A percentile compares a stretch with the other conserved stretches of the same genome.
Evolutionary conservation across 2,113 vertebrate genomes (phyloP).

Genomic region (Megalops atlanticus): DNA sequence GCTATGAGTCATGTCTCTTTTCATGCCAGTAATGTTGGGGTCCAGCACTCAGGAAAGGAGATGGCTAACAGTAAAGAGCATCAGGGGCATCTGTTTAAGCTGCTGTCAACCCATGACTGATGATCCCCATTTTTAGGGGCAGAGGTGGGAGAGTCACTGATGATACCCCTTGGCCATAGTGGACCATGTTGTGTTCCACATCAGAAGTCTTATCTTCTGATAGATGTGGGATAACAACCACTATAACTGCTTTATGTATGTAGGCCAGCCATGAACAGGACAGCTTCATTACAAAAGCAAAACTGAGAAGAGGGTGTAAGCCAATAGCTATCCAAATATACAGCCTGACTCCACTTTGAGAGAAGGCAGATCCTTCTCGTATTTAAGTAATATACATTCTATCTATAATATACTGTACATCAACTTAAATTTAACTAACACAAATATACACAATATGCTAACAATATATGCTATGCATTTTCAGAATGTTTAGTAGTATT

Average conservation of each 20-base stretch:
- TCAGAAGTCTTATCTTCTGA: conserved; percentile 24
- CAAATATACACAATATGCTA: too few relatives aligned
- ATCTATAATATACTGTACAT: too few relatives aligned
- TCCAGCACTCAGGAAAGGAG: conserved; percentile 42
- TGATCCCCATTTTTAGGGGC: conserved; percentile 49
- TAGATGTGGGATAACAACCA: conserved; percentile 2
- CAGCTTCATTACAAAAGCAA: too few relatives aligned
- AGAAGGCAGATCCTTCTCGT: too few relatives aligned
- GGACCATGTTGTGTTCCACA: conserved; percentile 46
- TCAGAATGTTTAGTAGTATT: too few relatives aligned
- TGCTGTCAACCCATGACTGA: conserved; percentile 53
- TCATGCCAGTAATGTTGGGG: conserved; percentile 31
- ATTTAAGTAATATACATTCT: too few relatives aligned
- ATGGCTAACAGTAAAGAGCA: conserved; percentile 41
- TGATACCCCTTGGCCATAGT: conserved; percentile 31
- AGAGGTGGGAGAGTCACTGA: conserved; percentile 13
- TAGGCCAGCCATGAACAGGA: conserved; percentile 11
- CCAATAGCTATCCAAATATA: too few relatives aligned
- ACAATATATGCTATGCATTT: too few relatives aligned
- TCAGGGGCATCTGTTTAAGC: conserved; percentile 47
- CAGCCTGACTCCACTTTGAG: too few relatives aligned
- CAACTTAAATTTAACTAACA: too few relatives aligned
- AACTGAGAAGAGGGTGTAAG: too few relatives aligned
- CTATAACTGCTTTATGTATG: not conserved
- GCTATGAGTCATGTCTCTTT: conserved; percentile 39